These are phyloP conservation scores for Rhyacophila evoluta DNA, from an alignment of 2,888 invertebrate genomes.

Conservation along the genomic window DNA sequence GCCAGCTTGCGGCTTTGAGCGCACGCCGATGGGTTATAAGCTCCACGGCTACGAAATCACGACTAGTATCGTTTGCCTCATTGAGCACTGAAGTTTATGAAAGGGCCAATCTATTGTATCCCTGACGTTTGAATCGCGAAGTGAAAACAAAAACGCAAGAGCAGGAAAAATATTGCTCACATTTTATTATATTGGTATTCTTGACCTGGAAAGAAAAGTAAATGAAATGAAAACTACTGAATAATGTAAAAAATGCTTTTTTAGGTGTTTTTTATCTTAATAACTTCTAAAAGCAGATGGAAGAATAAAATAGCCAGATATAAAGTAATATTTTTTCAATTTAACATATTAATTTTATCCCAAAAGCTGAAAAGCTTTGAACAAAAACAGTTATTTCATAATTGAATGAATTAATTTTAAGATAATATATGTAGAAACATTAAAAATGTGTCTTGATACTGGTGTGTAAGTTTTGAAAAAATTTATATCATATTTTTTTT, in stretches of 20 bases:
- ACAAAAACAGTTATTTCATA: too few relatives aligned
- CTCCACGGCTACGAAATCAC: conserved; percentile 9
- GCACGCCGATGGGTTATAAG: conserved; percentile 3
- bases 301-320: too few relatives aligned
- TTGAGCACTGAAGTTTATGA: conserved; percentile 22
- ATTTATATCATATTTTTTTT: too few relatives aligned
- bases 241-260: background rate
- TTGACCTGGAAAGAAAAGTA: conserved; percentile 2
- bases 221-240: background rate
- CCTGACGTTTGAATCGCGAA: background rate
- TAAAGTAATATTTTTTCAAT: too few relatives aligned
- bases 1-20: conserved; percentile 2
- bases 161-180: background rate
- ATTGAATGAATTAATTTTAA: too few relatives aligned
- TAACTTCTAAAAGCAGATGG: too few relatives aligned
- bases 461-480: too few relatives aligned
- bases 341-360: too few relatives aligned
- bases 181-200: background rate
- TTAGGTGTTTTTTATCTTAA: too few relatives aligned
- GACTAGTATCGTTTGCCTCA: conserved; percentile 12
- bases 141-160: background rate
- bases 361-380: too few relatives aligned
- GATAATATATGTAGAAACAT: too few relatives aligned
- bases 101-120: background rate
- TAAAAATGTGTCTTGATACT: too few relatives aligned